These are phyloP conservation scores for Metalampra italica DNA, from an alignment of 2,888 invertebrate species.

Conservation along the genomic window DNA sequence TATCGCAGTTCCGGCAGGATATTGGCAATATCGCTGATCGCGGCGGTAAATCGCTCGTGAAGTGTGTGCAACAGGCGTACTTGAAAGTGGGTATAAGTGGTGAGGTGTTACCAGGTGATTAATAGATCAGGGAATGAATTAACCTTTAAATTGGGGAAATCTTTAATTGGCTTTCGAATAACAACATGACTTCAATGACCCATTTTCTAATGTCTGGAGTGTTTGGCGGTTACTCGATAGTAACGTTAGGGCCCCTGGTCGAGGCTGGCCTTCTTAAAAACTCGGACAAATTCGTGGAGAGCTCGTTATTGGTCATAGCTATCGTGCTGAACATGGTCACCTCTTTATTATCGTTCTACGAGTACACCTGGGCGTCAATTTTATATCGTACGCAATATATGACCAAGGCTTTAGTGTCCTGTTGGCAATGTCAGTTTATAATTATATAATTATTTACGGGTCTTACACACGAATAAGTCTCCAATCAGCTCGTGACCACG, in stretches of 20 bases:
- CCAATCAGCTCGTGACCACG: too few relatives aligned
- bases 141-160: too few relatives aligned
- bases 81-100: too few relatives aligned
- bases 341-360: constrained; percentile 27
- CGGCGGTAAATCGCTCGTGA: neutral
- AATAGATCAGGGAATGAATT: too few relatives aligned
- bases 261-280: constrained; percentile 36
- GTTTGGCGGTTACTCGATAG: constrained; percentile 35
- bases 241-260: constrained; percentile 42
- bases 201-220: constrained; percentile 44
- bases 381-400: constrained; percentile 23
- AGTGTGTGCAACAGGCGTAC: neutral
- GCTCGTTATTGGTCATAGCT: constrained; percentile 25
- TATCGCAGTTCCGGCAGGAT: constrained; percentile 25
- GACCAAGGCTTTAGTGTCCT: constrained; percentile 36
- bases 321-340: constrained; percentile 29
- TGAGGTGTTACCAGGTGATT: too few relatives aligned
- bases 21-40: constrained; percentile 22
- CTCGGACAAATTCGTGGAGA: constrained; percentile 29
- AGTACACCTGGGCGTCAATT: constrained; percentile 21
- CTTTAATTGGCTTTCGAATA: too few relatives aligned
- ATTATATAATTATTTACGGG: too few relatives aligned
- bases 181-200: constrained; percentile 22
- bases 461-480: too few relatives aligned
- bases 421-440: constrained; percentile 24